Evolutionary conservation across 2,888 invertebrate species (phyloP).

Genomic region (Carabus problematicus): DNA sequence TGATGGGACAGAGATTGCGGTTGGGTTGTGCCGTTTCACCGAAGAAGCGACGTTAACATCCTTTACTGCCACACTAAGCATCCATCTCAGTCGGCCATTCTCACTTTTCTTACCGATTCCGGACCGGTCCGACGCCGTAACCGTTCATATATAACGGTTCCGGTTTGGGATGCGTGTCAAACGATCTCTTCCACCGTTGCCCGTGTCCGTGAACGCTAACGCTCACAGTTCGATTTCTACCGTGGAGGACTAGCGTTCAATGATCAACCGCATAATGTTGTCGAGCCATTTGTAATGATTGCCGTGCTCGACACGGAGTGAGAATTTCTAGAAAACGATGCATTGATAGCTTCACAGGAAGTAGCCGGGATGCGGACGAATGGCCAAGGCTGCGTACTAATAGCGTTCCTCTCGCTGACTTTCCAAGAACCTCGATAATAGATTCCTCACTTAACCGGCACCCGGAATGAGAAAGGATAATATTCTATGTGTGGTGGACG

Average conservation of each 20-base stretch:
- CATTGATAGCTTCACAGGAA: no score
- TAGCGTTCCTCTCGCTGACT: no score
- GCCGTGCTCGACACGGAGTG: neutral
- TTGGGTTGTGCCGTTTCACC: neutral
- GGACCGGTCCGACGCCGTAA: neutral
- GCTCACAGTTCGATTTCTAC: neutral
- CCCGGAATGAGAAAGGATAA: no score
- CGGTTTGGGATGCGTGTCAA: constrained; percentile 1
- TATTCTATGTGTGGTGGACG: no score
- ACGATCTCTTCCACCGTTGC: no score
- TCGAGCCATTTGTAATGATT: constrained; percentile 30
- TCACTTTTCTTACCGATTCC: neutral
- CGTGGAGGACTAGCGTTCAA: neutral
- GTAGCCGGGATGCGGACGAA: no score
- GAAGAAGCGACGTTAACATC: constrained; percentile 26
- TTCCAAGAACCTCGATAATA: no score
- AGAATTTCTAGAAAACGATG: constrained; percentile 1
- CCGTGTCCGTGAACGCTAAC: neutral
- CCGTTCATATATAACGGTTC: constrained; percentile 3
- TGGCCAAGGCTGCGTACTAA: no score
- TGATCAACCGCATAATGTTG: constrained; percentile 28
- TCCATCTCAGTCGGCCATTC: constrained; percentile 6
- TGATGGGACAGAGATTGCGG: constrained; percentile 13
- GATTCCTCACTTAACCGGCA: no score
- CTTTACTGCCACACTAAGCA: constrained; percentile 25